Conservation (phyloP, 2,113 vertebrate species). For the Labrus mixtus region DNA sequence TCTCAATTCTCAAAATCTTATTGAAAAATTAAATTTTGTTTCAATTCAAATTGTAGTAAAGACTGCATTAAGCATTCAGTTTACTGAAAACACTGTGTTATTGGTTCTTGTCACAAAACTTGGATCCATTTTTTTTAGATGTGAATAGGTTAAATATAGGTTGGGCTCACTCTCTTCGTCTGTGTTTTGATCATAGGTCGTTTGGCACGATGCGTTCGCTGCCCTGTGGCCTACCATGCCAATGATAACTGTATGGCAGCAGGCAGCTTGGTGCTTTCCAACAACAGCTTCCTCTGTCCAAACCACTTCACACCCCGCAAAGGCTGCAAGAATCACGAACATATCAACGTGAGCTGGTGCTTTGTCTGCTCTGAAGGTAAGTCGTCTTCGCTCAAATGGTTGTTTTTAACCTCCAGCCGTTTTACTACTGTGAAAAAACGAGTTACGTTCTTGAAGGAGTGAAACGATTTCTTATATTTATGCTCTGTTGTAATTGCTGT, state of each 20-base stretch:
- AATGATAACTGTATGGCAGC: constrained; percentile 98
- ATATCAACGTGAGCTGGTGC: constrained; percentile 99
- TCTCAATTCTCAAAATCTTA: too few relatives aligned
- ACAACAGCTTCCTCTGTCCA: constrained; percentile 98
- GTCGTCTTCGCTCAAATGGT: background rate
- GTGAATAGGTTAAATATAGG: background rate
- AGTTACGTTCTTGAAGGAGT: too few relatives aligned
- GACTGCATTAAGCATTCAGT: too few relatives aligned
- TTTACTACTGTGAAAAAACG: background rate
- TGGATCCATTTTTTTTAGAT: background rate
- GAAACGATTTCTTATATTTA: too few relatives aligned
- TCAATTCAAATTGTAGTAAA: too few relatives aligned
- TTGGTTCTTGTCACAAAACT: background rate
- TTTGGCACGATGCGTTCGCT: constrained; percentile 97
- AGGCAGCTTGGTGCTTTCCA: constrained; percentile 94
- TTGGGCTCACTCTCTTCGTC: background rate
- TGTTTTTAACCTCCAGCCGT: too few relatives aligned
- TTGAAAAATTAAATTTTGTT: too few relatives aligned
- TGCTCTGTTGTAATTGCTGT: too few relatives aligned
- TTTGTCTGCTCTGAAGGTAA: constrained; percentile 98
- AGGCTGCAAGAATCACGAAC: constrained; percentile 97
- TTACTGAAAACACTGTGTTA: background rate
- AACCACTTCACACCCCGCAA: constrained; percentile 96
- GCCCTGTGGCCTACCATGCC: constrained; percentile 96
- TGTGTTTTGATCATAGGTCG: constrained; percentile 84